These are phyloP conservation scores for Nymphalis urticae DNA, from an alignment of 2,888 invertebrate species.

Conservation along the genomic window DNA sequence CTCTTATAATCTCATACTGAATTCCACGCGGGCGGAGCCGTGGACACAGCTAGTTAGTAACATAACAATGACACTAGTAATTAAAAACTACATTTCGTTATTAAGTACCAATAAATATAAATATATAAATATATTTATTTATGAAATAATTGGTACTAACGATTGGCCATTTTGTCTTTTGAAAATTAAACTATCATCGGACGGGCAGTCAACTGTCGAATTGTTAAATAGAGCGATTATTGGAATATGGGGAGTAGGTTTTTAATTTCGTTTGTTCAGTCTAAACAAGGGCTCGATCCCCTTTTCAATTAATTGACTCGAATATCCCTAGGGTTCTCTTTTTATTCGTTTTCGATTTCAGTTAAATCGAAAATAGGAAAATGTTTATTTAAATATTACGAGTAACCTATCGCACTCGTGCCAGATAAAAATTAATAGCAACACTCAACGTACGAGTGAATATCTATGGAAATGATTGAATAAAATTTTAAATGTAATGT, in stretches of 20 bases:
- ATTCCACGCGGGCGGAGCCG: no score
- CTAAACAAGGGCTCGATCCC: conserved; percentile 68
- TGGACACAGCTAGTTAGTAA: no score
- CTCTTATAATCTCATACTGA: no score
- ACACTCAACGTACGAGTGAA: not conserved
- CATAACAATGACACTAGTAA: no score
- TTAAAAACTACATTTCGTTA: no score
- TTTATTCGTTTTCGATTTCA: conserved; percentile 57
- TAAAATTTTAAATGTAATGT: not conserved
- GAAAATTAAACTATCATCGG: conserved; percentile 31
- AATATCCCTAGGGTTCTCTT: conserved; percentile 51
- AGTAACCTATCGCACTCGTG: conserved; percentile 11
- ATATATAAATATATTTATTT: not conserved
- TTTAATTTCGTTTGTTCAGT: conserved; percentile 75
- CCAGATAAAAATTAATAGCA: conserved; percentile 28
- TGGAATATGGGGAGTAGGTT: conserved; percentile 56
- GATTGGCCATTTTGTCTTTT: conserved; percentile 16
- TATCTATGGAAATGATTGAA: not conserved
- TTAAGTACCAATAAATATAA: not conserved
- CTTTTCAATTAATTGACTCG: conserved; percentile 71
- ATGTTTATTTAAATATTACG: conserved; percentile 33
- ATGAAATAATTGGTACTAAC: no score
- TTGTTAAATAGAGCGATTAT: conserved; percentile 69
- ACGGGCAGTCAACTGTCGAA: conserved; percentile 43
- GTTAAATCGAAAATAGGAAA: conserved; percentile 52